Conservation (phyloP, 1,140 invertebrate genomes). For the Charaxes varanes region DNA sequence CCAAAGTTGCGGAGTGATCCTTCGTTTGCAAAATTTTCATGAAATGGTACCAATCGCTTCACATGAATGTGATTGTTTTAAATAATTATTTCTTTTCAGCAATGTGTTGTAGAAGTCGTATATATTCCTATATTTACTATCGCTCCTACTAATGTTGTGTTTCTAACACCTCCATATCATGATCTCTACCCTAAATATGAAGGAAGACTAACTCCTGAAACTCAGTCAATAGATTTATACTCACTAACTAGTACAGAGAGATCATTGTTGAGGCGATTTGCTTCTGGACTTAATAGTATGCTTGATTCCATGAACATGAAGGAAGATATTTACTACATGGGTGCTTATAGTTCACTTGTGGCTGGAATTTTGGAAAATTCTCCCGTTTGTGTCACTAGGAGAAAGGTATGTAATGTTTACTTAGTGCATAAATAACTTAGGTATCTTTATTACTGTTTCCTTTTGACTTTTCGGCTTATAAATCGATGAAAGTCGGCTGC, state of each 20-base stretch:
- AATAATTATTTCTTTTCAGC: slow-evolving; percentile 52
- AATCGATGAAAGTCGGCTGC: no score
- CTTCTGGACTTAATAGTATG: slow-evolving; percentile 76
- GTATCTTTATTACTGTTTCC: no score
- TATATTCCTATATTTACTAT: slow-evolving; percentile 79
- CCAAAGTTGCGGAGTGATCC: no score
- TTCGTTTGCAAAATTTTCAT: no score
- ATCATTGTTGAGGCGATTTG: slow-evolving; percentile 57
- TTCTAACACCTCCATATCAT: slow-evolving; percentile 78
- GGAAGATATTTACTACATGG: slow-evolving; percentile 80
- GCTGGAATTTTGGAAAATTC: slow-evolving; percentile 78
- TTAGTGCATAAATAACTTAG: no score
- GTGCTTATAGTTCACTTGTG: slow-evolving; percentile 77
- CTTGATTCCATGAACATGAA: slow-evolving; percentile 76
- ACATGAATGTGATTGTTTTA: no score
- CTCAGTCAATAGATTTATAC: slow-evolving; percentile 62
- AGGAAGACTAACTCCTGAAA: slow-evolving; percentile 56
- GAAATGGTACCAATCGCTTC: no score
- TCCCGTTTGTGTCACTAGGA: slow-evolving; percentile 65
- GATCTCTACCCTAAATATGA: slow-evolving; percentile 77
- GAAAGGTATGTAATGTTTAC: slow-evolving; percentile 72
- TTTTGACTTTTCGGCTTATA: no score
- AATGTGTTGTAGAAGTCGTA: slow-evolving; percentile 75
- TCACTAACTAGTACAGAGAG: slow-evolving; percentile 46
- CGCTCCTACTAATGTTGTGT: slow-evolving; percentile 75